Conservation (phyloP, 2,888 invertebrate genomes). For the Cremastinae sp. region DNA sequence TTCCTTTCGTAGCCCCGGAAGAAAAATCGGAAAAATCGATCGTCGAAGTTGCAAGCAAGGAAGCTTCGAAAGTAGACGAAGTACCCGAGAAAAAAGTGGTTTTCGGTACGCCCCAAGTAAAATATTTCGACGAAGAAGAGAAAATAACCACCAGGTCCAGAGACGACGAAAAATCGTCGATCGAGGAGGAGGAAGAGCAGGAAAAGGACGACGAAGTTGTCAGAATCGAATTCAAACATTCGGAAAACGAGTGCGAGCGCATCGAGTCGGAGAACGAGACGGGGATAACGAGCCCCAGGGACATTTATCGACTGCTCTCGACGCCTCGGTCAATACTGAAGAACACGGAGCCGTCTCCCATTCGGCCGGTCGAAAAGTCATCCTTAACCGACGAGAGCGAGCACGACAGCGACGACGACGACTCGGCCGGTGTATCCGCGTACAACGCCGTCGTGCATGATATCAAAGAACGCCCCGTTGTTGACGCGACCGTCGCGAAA, state of each 20-base stretch:
- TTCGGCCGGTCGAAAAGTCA: constrained; percentile 55
- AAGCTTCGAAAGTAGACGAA: constrained; percentile 24
- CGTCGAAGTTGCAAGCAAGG: constrained; percentile 53
- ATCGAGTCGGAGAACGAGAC: no score
- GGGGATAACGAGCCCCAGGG: constrained; percentile 71
- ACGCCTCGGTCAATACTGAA: constrained; percentile 77
- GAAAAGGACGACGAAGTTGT: constrained; percentile 67
- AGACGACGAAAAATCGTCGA: constrained; percentile 44
- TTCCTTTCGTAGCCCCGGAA: no score
- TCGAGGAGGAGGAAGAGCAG: constrained; percentile 42
- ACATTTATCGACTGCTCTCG: constrained; percentile 71
- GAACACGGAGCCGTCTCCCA: constrained; percentile 68
- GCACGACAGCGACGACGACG: constrained; percentile 64
- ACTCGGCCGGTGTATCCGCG: constrained; percentile 59
- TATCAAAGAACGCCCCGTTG: constrained; percentile 67
- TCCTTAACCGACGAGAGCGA: constrained; percentile 51
- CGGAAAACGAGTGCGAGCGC: constrained; percentile 58
- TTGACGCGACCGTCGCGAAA: constrained; percentile 11
- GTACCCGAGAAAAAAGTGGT: constrained; percentile 53
- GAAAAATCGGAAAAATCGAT: background rate
- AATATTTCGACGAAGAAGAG: constrained; percentile 57
- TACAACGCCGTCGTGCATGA: constrained; percentile 71
- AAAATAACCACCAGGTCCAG: constrained; percentile 36
- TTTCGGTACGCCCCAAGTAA: constrained; percentile 60
- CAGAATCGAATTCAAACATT: constrained; percentile 73